Evolutionary conservation across 1,140 invertebrate species (phyloP), one percentile per base, ranked within the genome.

Genomic region (Hermatobates lingyangjiaoensis): DNA sequence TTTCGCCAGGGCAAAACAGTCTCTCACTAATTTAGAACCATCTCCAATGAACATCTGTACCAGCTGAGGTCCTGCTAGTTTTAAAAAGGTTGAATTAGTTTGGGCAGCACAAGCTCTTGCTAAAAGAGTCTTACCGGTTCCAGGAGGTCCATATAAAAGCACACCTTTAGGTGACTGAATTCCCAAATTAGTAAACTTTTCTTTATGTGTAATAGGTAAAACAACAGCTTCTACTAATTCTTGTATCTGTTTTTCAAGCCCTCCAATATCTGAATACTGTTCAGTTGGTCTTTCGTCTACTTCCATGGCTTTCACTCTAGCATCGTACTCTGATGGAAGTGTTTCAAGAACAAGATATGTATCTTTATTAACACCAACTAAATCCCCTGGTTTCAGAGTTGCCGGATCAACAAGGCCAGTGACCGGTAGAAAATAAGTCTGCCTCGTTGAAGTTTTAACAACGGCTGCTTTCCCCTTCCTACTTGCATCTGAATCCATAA

Each of bases 41-140:
- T 98, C 94, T 67, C 94, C 94, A 60, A 85, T 84, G 63, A 97
- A 98, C 94, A 98, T 98, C 66, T 98, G 94, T 21, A 98, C 94
- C 14, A 98, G 68, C 64, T 98, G 93, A 15, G 94, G 93, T 18
- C 94, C 94, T 57, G 94, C 94, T 14, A 98, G 65, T 66, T 87
- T 87, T 23, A 98, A 70, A 68, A 97, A 98, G 5, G 93, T 96
- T 1, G 92, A 96, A 67, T 98, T 97, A 25, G 93, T 97, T 68
- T 98, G 94, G 4, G 94, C 93, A 51, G 95, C 95, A 68, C 95
- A 98, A 71, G 89, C 89, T 71, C 90, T 91, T 0, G 88, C 87
- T 23, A 92, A 70, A 30, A 92, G 68, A 27, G 88, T 92, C 70
- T 93, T 92, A 1, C 89, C 89, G 51, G 89, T 93, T 5, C 88